Percentiles rank a stretch among this genome's conserved stretches.
These are phyloP conservation scores for Remorina albescens DNA, from an alignment of 2,797 vertebrate genomes.

Conservation along the genomic window DNA sequence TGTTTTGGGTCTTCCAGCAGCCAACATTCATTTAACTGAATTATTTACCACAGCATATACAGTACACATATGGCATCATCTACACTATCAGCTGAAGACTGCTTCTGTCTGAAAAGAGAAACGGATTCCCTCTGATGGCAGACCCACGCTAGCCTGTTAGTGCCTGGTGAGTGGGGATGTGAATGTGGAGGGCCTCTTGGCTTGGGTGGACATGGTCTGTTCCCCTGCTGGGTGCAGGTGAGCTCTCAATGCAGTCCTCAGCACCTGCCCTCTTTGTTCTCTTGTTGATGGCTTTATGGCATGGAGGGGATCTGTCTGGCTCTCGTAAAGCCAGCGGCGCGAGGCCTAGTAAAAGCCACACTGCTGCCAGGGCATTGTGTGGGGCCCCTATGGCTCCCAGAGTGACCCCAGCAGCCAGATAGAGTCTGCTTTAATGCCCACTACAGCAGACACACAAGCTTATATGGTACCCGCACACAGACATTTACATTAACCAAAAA, in stretches of 20 bases:
- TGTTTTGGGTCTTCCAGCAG: conserved; percentile 48
- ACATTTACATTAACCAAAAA: conserved; percentile 10
- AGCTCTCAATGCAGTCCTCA: conserved; percentile 83
- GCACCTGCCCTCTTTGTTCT: conserved; percentile 87
- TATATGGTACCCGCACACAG: neutral
- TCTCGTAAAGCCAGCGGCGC: conserved; percentile 83
- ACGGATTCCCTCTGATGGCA: conserved; percentile 44
- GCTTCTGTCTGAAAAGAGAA: conserved; percentile 38
- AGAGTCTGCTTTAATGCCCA: conserved; percentile 45
- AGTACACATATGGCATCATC: conserved; percentile 38
- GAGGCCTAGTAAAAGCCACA: conserved; percentile 79
- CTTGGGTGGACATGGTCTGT: conserved; percentile 76
- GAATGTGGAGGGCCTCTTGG: conserved; percentile 81
- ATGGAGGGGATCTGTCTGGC: conserved; percentile 84
- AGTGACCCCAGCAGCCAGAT: conserved; percentile 69
- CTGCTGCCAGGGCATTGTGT: conserved; percentile 82
- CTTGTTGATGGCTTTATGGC: conserved; percentile 85
- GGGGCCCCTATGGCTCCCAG: conserved; percentile 65
- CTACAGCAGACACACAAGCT: conserved; percentile 14
- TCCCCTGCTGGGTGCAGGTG: conserved; percentile 86
- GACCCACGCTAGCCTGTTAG: conserved; percentile 52
- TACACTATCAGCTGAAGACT: conserved; percentile 17
- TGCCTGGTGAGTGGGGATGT: conserved; percentile 69
- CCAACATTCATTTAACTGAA: conserved; percentile 55
- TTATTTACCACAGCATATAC: conserved; percentile 37